A percentile compares a stretch with the other conserved stretches of the same genome.
Conservation (phyloP, 2,113 vertebrate genomes). For the Macrotus californicus region DNA sequence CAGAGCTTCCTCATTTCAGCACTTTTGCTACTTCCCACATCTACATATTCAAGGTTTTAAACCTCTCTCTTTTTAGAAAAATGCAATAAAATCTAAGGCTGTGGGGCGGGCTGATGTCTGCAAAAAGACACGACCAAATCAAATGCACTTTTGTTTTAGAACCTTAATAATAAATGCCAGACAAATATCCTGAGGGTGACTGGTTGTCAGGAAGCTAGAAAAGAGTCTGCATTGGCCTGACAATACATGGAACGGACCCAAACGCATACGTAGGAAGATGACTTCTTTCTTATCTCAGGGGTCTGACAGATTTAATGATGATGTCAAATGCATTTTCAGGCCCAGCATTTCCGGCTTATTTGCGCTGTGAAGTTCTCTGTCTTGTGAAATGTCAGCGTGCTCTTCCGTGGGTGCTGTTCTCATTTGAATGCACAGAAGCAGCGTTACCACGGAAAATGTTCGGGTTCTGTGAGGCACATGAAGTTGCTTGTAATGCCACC, state of each 20-base stretch:
- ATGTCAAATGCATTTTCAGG: constrained; percentile 48
- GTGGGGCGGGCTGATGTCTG: not conserved
- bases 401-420: constrained; percentile 13
- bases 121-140: not conserved
- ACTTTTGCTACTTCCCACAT: not conserved
- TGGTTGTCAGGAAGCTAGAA: not conserved
- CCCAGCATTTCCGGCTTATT: constrained; percentile 32
- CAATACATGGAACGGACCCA: not conserved
- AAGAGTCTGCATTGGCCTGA: not conserved
- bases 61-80: not conserved
- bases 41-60: not conserved
- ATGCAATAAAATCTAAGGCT: not conserved
- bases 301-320: constrained; percentile 47
- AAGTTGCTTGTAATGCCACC: not conserved
- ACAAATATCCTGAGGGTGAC: not conserved
- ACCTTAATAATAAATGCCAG: constrained; percentile 2
- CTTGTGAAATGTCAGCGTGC: constrained; percentile 49
- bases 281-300: not conserved
- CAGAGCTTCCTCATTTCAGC: not conserved
- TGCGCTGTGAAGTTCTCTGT: constrained; percentile 20
- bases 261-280: not conserved
- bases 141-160: not conserved
- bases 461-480: not conserved
- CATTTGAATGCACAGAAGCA: not conserved
- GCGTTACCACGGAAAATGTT: constrained; percentile 8